Base-by-base conservation (phyloP, 2,888 invertebrate genomes). In the Folsomia candida region DNA sequence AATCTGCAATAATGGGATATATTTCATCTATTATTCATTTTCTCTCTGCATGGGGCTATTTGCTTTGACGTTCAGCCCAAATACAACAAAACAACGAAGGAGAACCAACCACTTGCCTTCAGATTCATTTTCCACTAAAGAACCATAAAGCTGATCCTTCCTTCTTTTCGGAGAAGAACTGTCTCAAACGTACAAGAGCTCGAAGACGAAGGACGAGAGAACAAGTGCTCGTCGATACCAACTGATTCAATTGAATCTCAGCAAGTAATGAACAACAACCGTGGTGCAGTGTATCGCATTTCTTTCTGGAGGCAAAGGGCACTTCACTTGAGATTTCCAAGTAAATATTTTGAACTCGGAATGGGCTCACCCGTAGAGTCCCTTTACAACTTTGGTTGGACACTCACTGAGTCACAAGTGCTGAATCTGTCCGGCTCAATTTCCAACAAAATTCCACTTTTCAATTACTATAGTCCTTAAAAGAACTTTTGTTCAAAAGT, bases 361-460 rank as follows among this genome's bases (percentile, higher is more conserved):
- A 11, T 57, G 22, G 28, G 29, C 28, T 29, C 29, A 9, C 62
- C 62, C 20, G 62, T 29, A 26, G 62, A 62, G 62, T 62, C 18
- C 57, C 57, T n/a, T n/a, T 6, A n/a, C 22, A 20, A 62, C n/a
- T 27, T 14, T 29, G 22, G 64, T 47, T 51, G 67, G 72, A 72
- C 72, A 72, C 72, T 68, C 65, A 72, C 72, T 59, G 71, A 60
- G 72, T 28, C 29, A 62, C 62, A 62, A 62, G 62, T 51, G 64
- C 47, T 47, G 47, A 47, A 47, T 47, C 47, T 47, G 47, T 47
- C 47, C 47, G 18, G 47, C 18, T 18, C 47, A 47, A 67, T 67
- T 37, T 68, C 71, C 65, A 64, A 66, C 64, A 67, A 72, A 69
- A 72, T 72, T 72, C 72, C 72, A 69, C 60, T 29, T 62, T n/a